Conservation (phyloP, 2,888 invertebrate genomes). For the Venustoraphidia nigricollis region DNA sequence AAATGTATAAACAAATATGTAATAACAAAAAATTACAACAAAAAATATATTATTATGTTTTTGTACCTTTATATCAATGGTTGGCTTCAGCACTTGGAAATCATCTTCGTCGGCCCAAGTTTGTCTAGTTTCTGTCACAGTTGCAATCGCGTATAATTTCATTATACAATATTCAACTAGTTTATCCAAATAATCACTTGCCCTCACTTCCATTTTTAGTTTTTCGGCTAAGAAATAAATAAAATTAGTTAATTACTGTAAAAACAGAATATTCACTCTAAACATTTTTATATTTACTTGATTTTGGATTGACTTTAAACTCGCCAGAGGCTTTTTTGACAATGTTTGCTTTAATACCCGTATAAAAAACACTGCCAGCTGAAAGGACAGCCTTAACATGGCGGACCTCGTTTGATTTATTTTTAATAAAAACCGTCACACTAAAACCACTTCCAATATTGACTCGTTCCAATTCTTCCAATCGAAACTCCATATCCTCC, state of each 20-base stretch:
- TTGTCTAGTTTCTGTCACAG: slow-evolving; percentile 67
- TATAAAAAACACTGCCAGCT: slow-evolving; percentile 59
- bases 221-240: slow-evolving; percentile 32
- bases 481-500: slow-evolving; percentile 46
- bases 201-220: slow-evolving; percentile 36
- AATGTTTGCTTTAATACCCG: slow-evolving; percentile 53
- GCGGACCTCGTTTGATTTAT: slow-evolving; percentile 39
- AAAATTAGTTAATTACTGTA: neutral
- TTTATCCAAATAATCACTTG: slow-evolving; percentile 61
- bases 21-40: slow-evolving; percentile 2
- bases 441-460: slow-evolving; percentile 53
- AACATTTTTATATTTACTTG: slow-evolving; percentile 32
- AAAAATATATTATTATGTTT: neutral
- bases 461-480: slow-evolving; percentile 55
- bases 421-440: slow-evolving; percentile 48
- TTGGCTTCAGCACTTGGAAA: slow-evolving; percentile 62
- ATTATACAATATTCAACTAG: slow-evolving; percentile 66
- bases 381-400: slow-evolving; percentile 50
- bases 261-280: neutral
- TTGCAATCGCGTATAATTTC: slow-evolving; percentile 62
- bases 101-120: slow-evolving; percentile 74
- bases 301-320: slow-evolving; percentile 43
- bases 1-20: neutral
- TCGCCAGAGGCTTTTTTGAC: slow-evolving; percentile 54
- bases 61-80: slow-evolving; percentile 47